A percentile compares a stretch with the other conserved stretches of the same genome.
Evolutionary conservation across 2,797 vertebrate genomes (phyloP).

Genomic region (Aratinga solstitialis): DNA sequence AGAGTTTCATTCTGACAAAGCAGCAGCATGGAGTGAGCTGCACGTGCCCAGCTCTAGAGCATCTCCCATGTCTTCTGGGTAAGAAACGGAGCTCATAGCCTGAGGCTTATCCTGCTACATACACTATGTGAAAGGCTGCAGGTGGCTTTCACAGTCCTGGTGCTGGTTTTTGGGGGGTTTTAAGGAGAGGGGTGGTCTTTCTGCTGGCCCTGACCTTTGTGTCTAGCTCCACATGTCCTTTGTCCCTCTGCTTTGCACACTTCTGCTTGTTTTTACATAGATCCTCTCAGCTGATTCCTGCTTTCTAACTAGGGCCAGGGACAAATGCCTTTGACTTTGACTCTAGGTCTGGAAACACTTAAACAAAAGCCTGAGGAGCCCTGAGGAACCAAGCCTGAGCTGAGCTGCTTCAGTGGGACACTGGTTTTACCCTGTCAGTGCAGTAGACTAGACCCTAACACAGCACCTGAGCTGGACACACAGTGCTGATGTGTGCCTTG

Average conservation of each 20-base stretch:
- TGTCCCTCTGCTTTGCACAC: not conserved
- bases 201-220: not conserved
- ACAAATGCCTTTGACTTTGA: not conserved
- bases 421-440: not conserved
- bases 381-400: not conserved
- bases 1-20: not conserved
- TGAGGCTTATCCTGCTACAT: not conserved
- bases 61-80: not conserved
- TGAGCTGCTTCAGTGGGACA: not conserved
- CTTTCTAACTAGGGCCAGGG: not conserved
- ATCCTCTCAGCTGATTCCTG: not conserved
- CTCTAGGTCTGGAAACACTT: not conserved
- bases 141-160: not conserved
- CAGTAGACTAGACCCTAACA: not conserved
- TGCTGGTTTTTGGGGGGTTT: not conserved
- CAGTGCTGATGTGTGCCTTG: not conserved
- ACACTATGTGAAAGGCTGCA: not conserved
- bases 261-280: constrained; percentile 6
- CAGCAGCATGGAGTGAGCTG: not conserved
- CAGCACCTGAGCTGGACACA: not conserved
- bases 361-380: not conserved
- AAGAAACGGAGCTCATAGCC: not conserved
- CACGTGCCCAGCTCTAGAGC: not conserved
- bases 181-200: not conserved
- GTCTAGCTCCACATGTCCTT: not conserved